Conservation (phyloP, 2,888 invertebrate species). For the Drosophila pseudotalamancana region DNA sequence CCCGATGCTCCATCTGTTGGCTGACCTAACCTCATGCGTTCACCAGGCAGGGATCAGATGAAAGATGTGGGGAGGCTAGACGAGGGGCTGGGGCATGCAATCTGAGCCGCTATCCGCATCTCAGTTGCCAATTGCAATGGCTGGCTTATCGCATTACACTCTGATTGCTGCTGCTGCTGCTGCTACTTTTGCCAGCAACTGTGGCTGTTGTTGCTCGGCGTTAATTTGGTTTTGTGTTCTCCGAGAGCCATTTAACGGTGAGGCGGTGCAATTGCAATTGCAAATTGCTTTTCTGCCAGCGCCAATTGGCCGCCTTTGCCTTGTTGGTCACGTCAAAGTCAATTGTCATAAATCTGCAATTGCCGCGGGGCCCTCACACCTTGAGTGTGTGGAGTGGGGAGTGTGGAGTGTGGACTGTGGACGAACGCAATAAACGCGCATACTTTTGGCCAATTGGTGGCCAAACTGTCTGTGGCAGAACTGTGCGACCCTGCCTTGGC, state of each 20-base stretch:
- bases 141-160: constrained; percentile 72
- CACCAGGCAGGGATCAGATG: background rate
- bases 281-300: constrained; percentile 66
- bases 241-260: constrained; percentile 71
- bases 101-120: constrained; percentile 39
- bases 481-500: constrained; percentile 19
- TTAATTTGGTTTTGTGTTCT: constrained; percentile 77
- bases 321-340: constrained; percentile 57
- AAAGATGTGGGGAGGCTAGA: no score
- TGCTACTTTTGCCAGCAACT: constrained; percentile 30
- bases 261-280: constrained; percentile 66
- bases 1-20: constrained; percentile 36
- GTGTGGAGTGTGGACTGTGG: constrained; percentile 10
- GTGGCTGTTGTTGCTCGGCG: constrained; percentile 48
- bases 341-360: constrained; percentile 68
- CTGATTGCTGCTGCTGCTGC: constrained; percentile 51
- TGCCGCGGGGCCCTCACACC: constrained; percentile 51
- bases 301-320: constrained; percentile 37
- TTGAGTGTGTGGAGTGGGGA: constrained; percentile 16
- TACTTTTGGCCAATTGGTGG: constrained; percentile 61
- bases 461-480: constrained; percentile 56
- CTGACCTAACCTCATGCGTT: constrained; percentile 74
- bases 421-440: constrained; percentile 35
- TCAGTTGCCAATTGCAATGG: constrained; percentile 54
- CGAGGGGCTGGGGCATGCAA: constrained; percentile 1